Percentiles rank a stretch among this genome's conserved stretches.
Conservation (phyloP, 2,888 invertebrate species). For the Ormia ochracea region DNA sequence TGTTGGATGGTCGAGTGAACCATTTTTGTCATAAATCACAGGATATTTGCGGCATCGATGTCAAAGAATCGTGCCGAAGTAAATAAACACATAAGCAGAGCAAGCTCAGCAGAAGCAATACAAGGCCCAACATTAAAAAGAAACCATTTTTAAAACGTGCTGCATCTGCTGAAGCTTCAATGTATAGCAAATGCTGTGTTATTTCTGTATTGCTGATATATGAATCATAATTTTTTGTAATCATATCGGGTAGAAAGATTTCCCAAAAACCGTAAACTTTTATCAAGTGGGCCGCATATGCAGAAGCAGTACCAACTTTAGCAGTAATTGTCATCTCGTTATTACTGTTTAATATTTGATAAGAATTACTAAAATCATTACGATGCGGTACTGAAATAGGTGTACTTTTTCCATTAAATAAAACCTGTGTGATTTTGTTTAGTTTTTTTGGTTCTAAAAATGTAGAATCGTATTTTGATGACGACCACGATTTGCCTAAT, state of each 20-base stretch:
- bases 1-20: slow-evolving; percentile 73
- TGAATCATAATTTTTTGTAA: slow-evolving; percentile 54
- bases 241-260: slow-evolving; percentile 69
- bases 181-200: slow-evolving; percentile 67
- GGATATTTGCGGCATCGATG: slow-evolving; percentile 55
- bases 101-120: slow-evolving; percentile 72
- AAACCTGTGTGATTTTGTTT: slow-evolving; percentile 70
- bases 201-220: slow-evolving; percentile 64
- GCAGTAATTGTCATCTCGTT: slow-evolving; percentile 1
- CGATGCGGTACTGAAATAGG: slow-evolving; percentile 67
- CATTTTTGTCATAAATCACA: slow-evolving; percentile 76
- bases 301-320: slow-evolving; percentile 63
- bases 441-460: slow-evolving; percentile 65
- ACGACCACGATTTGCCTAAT: slow-evolving; percentile 67
- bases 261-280: slow-evolving; percentile 75
- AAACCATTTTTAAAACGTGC: slow-evolving; percentile 76
- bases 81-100: slow-evolving; percentile 75
- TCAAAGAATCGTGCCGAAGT: slow-evolving; percentile 70
- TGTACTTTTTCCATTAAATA: slow-evolving; percentile 59
- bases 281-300: slow-evolving; percentile 72
- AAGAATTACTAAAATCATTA: slow-evolving; percentile 67
- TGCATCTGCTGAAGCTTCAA: slow-evolving; percentile 74
- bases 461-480: not conserved
- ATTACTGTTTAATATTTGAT: slow-evolving; percentile 60
- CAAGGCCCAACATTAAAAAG: slow-evolving; percentile 74